A percentile compares a stretch with the other conserved stretches of the same genome.
Evolutionary conservation across 2,113 vertebrate genomes (phyloP).

Genomic region (Pavo muticus): DNA sequence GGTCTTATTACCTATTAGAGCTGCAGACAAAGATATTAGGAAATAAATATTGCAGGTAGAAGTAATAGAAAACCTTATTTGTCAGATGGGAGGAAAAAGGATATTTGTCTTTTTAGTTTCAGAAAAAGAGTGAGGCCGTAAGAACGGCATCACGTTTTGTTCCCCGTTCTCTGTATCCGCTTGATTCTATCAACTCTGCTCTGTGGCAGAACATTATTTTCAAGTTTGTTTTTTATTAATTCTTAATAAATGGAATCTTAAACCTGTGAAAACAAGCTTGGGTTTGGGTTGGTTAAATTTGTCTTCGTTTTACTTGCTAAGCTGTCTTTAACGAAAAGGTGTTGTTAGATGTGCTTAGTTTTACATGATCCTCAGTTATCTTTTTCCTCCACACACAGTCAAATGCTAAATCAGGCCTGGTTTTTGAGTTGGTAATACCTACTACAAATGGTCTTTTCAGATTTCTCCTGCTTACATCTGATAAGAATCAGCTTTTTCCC

Average conservation of each 20-base stretch:
- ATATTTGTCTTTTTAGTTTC: not conserved
- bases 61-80: not conserved
- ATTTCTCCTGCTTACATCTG: not conserved
- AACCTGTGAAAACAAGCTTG: not conserved
- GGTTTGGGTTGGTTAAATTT: not conserved
- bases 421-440: not conserved
- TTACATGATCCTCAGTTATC: not conserved
- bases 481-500: not conserved
- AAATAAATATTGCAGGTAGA: slow-evolving; percentile 20
- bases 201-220: not conserved
- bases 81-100: not conserved
- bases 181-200: not conserved
- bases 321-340: not conserved
- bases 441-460: not conserved
- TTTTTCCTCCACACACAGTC: not conserved
- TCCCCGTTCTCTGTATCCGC: not conserved
- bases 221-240: not conserved
- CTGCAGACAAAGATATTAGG: slow-evolving; percentile 38
- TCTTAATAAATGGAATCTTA: not conserved
- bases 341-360: not conserved
- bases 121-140: not conserved
- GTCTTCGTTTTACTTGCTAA: not conserved
- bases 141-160: not conserved
- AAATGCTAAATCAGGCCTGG: not conserved
- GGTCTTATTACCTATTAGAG: not conserved